Percentiles rank a stretch among this genome's conserved stretches.
Conservation (phyloP, 1,140 invertebrate species). For the Drosophila ohnishii region DNA sequence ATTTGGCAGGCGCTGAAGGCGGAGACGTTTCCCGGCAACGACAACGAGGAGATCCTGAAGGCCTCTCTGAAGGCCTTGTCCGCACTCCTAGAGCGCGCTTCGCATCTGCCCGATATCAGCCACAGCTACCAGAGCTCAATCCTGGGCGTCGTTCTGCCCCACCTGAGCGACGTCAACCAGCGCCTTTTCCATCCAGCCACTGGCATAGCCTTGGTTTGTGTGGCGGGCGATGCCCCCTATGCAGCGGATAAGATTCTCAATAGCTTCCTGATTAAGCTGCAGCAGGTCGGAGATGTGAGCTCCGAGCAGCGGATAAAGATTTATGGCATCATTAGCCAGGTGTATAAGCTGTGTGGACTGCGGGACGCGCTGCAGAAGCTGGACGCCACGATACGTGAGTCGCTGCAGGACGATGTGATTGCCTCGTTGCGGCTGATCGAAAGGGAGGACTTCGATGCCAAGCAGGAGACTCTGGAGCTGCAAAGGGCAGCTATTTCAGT, state of each 20-base stretch:
- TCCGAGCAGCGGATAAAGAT: conserved; percentile 63
- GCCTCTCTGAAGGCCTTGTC: conserved; percentile 53
- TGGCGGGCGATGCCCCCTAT: conserved; percentile 68
- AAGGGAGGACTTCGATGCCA: conserved; percentile 38
- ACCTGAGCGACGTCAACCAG: conserved; percentile 75
- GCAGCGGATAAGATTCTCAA: conserved; percentile 73
- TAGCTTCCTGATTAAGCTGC: conserved; percentile 67
- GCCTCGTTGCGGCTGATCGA: conserved; percentile 52
- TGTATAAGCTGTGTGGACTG: conserved; percentile 57
- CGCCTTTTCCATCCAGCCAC: conserved; percentile 72
- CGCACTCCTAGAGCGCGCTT: conserved; percentile 59
- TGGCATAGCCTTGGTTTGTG: conserved; percentile 71
- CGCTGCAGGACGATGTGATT: conserved; percentile 68
- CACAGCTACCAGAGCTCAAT: conserved; percentile 73
- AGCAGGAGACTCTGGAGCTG: conserved; percentile 58
- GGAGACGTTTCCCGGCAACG: conserved; percentile 75
- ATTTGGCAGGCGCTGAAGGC: conserved; percentile 77
- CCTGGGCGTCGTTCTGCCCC: conserved; percentile 67
- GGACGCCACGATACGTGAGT: conserved; percentile 35
- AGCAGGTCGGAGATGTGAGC: conserved; percentile 27
- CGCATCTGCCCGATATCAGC: conserved; percentile 56
- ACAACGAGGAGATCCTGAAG: conserved; percentile 63
- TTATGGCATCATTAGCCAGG: conserved; percentile 65
- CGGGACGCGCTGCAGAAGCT: conserved; percentile 41
- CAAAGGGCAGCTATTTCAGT: conserved; percentile 59